phyloP scores from a whole-genome alignment of 2,888 invertebrate genomes.

The Eupeodes latifasciatus region DNA sequence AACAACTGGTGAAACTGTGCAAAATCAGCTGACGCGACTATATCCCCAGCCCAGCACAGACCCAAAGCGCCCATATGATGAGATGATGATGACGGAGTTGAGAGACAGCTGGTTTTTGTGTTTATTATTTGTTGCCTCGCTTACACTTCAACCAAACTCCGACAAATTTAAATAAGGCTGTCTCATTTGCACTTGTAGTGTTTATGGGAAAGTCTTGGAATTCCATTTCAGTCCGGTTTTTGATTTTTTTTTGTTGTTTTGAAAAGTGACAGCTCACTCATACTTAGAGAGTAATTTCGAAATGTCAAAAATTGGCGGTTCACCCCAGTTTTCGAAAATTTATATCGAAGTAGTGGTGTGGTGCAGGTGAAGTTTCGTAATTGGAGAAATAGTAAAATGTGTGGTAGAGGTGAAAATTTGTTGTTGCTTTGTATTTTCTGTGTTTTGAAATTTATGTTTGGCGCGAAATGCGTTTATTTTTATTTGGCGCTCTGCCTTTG shows the following conservation, averaged over 20 bases:
- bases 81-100: conserved; percentile 3
- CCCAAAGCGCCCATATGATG: not conserved
- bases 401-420: conserved; percentile 48
- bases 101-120: conserved; percentile 28
- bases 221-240: conserved; percentile 63
- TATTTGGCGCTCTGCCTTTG: not conserved
- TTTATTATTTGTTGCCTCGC: not conserved
- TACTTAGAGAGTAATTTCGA: conserved; percentile 49
- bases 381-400: conserved; percentile 3
- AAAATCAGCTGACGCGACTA: conserved; percentile 37
- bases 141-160: not conserved
- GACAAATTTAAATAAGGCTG: not conserved
- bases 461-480: conserved; percentile 54
- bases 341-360: not conserved
- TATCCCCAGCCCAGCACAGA: not conserved
- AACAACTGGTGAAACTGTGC: conserved; percentile 6
- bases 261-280: conserved; percentile 56
- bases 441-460: conserved; percentile 40
- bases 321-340: conserved; percentile 30
- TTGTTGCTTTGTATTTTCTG: conserved; percentile 33
- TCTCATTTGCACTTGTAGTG: conserved; percentile 15
- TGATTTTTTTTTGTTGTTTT: conserved; percentile 44
- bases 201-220: conserved; percentile 33
- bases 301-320: conserved; percentile 67
- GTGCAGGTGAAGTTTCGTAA: conserved; percentile 30